Evolutionary conservation across 2,113 vertebrate genomes (phyloP).

Genomic region (Phainopepla nitens): DNA sequence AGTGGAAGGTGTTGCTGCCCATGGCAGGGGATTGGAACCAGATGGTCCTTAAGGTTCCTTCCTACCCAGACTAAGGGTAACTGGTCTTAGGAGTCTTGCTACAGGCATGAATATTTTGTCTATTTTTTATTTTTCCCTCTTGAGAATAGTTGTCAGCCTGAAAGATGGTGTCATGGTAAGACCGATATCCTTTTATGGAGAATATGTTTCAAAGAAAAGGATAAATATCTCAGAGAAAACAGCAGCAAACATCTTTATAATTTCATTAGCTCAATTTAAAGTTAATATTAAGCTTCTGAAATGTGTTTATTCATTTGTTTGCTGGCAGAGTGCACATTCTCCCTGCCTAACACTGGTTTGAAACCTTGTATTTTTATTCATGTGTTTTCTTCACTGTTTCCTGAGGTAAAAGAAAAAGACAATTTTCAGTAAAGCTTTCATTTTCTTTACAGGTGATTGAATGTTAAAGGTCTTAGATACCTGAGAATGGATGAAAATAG

Average conservation of each 20-base stretch:
- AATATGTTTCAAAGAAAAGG: conserved; percentile 49
- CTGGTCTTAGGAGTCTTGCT: not conserved
- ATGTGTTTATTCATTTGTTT: conserved; percentile 5
- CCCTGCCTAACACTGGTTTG: not conserved
- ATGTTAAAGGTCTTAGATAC: not conserved
- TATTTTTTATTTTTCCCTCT: not conserved
- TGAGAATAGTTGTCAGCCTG: conserved; percentile 12
- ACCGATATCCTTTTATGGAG: conserved; percentile 9
- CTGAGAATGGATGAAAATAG: not conserved
- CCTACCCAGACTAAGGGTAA: not conserved
- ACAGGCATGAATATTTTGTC: not conserved
- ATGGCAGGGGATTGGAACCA: not conserved
- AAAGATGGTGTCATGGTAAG: not conserved
- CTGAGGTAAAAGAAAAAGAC: not conserved
- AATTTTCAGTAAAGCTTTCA: not conserved
- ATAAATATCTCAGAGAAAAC: conserved; percentile 22
- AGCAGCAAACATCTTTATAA: not conserved
- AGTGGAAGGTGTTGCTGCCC: not conserved
- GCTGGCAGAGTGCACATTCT: not conserved
- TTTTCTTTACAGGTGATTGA: not conserved
- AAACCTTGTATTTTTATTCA: not conserved
- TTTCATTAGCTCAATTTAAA: conserved; percentile 54
- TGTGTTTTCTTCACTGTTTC: not conserved
- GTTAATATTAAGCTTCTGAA: conserved; percentile 27
- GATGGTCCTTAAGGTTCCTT: not conserved